Evolutionary conservation across 1,140 invertebrate genomes (phyloP), one percentile per base, ranked within the genome.

Genomic region (Oppia nitens): DNA sequence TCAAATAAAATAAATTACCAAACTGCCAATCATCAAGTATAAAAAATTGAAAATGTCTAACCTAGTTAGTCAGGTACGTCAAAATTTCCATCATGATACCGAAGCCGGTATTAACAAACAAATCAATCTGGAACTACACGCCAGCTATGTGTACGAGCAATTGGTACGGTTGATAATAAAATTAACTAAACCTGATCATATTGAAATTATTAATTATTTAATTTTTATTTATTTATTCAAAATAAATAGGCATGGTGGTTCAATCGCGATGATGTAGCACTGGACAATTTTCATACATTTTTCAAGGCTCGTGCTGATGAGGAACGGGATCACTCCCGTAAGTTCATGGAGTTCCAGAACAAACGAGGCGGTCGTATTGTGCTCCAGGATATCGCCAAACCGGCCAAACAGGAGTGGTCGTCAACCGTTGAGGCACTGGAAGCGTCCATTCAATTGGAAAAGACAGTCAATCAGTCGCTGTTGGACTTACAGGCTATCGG

Each of bases 211-310:
- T n/a, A n/a, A n/a, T 47, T 14, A 14, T 47, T 47, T 14, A 14
- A 14, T 47, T n/a, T 14, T 14, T 14, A 47, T 14, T n/a, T n/a
- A n/a, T n/a, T n/a, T n/a, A n/a, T 56, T 56, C 14, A 1, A 4
- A n/a, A n/a, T n/a, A n/a, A n/a, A n/a, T n/a, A 90, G 85, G 77
- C 83, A 1, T 83, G 75, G 67, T 78, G 86, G 70, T 88, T 88
- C 68, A 78, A 87, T 66, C 77, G 84, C 47, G 81, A 83, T 65
- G 85, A 90, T 70, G 78, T 90, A 1, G 84, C 84, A 21, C 71
- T 88, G 4, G 74, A 74, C 20, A 85, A 85, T 2, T 73, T 85
- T 55, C 67, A 74, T 57, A 76, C 79, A 58, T 88, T 81, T 68
- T 88, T 87, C 67, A 77, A 81, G 66, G 74, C 82, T 60, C 73